Percentiles rank a stretch among this genome's conserved stretches.
Evolutionary conservation across 30 jellyfish, hydroid and myxozoan species (phyloP).

Genomic region (Turritopsis dohrnii): DNA sequence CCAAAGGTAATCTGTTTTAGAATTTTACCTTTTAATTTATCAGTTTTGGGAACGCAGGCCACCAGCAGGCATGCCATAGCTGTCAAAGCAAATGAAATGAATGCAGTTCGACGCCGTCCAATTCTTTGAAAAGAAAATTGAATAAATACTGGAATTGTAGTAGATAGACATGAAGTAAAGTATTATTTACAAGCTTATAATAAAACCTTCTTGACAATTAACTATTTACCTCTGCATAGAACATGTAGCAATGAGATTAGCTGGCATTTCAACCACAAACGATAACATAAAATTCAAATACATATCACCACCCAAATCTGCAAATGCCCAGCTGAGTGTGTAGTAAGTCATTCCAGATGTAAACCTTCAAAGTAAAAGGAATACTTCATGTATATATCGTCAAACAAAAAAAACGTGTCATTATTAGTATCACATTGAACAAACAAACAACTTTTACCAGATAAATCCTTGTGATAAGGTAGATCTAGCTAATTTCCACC

Average conservation of each 20-base stretch:
- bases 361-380: constrained; percentile 4
- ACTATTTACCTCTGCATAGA: not conserved
- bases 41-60: constrained; percentile 13
- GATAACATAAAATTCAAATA: constrained; percentile 15
- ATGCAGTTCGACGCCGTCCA: not conserved
- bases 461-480: constrained; percentile 21
- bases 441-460: constrained; percentile 1
- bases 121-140: not conserved
- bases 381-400: not conserved
- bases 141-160: not conserved
- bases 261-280: constrained; percentile 21
- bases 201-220: too few relatives aligned
- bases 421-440: not conserved
- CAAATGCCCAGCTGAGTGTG: constrained; percentile 28
- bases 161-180: not conserved
- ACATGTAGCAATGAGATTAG: not conserved
- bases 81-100: not conserved
- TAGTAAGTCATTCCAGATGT: constrained; percentile 13
- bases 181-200: not conserved
- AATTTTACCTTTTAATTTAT: not conserved
- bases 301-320: constrained; percentile 38
- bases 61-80: not conserved
- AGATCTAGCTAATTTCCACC: constrained; percentile 3
- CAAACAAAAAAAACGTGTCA: not conserved
- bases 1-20: not conserved